Conservation (phyloP, 2,113 vertebrate genomes). For the Pterophyllum scalare region DNA sequence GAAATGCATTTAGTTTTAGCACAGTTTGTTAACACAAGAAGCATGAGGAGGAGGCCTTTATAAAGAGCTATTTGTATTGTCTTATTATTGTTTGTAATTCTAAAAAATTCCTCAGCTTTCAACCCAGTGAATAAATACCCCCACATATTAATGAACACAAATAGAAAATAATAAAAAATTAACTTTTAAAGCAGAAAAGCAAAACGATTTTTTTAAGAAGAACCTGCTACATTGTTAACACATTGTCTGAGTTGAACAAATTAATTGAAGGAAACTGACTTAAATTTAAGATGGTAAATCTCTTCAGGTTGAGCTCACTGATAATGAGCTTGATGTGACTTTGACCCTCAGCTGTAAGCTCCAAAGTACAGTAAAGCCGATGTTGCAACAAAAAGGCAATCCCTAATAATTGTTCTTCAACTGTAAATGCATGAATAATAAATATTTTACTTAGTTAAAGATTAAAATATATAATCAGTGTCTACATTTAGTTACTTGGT, state of each 20-base stretch:
- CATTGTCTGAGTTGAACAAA: too few species aligned
- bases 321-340: constrained; percentile 7
- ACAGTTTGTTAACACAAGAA: background rate
- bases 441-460: background rate
- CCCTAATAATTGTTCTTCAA: background rate
- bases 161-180: background rate
- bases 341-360: constrained; percentile 21
- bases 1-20: background rate
- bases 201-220: too few species aligned
- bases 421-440: background rate
- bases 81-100: background rate
- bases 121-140: too few species aligned
- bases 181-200: too few species aligned
- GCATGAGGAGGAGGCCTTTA: background rate
- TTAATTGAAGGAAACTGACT: background rate
- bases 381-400: background rate
- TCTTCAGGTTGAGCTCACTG: background rate
- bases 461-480: background rate
- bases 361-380: constrained; percentile 21
- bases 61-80: background rate
- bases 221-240: too few species aligned
- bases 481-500: background rate
- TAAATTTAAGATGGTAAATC: background rate
- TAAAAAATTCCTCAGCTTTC: too few species aligned
- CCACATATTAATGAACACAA: too few species aligned